Evolutionary conservation across 2,113 vertebrate genomes (phyloP).

Genomic region (Mesocricetus auratus): DNA sequence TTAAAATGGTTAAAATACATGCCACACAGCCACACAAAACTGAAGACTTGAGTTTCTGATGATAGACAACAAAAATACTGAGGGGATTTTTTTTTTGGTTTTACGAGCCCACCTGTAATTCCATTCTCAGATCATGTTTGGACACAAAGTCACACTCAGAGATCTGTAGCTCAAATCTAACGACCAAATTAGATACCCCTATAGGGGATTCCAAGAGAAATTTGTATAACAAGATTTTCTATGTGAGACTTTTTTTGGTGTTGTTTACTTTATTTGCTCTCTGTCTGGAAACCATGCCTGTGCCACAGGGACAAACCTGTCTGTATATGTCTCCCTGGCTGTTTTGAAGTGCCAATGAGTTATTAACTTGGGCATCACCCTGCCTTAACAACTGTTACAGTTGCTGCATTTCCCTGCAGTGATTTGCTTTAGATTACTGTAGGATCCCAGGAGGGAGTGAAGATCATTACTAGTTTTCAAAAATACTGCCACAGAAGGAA

Average conservation of each 20-base stretch:
- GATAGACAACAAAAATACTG: not conserved
- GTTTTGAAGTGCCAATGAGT: slow-evolving; percentile 5
- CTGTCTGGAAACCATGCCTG: not conserved
- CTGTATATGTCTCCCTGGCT: not conserved
- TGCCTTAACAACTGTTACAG: not conserved
- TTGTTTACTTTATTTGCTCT: not conserved
- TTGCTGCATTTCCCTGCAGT: not conserved
- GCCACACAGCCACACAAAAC: rapidly evolving
- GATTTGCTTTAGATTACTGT: not conserved
- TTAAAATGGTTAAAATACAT: not conserved
- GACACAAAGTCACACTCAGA: too few relatives aligned
- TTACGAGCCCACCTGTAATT: not conserved
- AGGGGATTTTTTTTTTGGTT: too few relatives aligned
- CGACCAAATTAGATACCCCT: too few relatives aligned
- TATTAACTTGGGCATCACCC: slow-evolving; percentile 53
- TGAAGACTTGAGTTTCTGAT: not conserved
- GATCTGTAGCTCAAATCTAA: too few relatives aligned
- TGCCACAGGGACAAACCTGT: not conserved
- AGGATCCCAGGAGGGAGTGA: not conserved
- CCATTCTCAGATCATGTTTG: too few relatives aligned
- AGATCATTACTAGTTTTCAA: not conserved
- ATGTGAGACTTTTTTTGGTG: not conserved
- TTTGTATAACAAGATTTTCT: not conserved
- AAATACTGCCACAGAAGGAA: not conserved
- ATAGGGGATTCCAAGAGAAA: not conserved